These are phyloP conservation scores for Sebastes fasciatus DNA, from an alignment of 2,113 vertebrate species.

Conservation along the genomic window DNA sequence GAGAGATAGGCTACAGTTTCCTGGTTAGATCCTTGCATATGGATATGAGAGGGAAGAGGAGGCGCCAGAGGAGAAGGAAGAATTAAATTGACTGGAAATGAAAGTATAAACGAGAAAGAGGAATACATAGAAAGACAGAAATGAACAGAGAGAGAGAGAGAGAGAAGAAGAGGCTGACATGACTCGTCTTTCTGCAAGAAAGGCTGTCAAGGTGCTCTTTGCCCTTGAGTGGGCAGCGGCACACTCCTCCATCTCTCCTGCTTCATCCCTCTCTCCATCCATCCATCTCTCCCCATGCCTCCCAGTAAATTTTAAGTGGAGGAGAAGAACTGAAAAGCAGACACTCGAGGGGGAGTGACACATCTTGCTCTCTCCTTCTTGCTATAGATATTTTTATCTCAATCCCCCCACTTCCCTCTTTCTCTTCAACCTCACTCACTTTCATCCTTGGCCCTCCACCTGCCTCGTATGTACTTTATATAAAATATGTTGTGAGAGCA, in stretches of 20 bases:
- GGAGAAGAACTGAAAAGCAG: slow-evolving; percentile 55
- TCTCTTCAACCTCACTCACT: not conserved
- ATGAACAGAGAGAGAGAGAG: not conserved
- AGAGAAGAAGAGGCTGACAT: slow-evolving; percentile 22
- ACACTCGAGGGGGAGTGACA: slow-evolving; percentile 47
- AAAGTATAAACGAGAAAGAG: slow-evolving; percentile 15
- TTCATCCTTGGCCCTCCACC: slow-evolving; percentile 26
- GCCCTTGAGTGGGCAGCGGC: slow-evolving; percentile 72
- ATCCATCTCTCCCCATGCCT: slow-evolving; percentile 56
- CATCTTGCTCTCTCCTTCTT: slow-evolving; percentile 32
- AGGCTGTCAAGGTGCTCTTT: slow-evolving; percentile 71
- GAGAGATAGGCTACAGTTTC: not conserved
- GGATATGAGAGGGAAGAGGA: not conserved
- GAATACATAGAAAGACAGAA: slow-evolving; percentile 10
- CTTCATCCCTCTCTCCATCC: slow-evolving; percentile 31
- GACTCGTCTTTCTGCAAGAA: slow-evolving; percentile 35
- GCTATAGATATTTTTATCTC: slow-evolving; percentile 57
- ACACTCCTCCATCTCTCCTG: slow-evolving; percentile 48
- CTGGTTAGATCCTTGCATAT: not conserved
- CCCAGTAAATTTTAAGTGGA: slow-evolving; percentile 47
- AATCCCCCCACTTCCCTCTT: not conserved
- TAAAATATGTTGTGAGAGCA: not conserved
- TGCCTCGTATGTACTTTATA: slow-evolving; percentile 5
- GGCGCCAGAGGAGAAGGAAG: not conserved
- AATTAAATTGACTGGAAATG: slow-evolving; percentile 23